Base-by-base conservation (phyloP, 2,888 invertebrate genomes). In the Nineta flava region DNA sequence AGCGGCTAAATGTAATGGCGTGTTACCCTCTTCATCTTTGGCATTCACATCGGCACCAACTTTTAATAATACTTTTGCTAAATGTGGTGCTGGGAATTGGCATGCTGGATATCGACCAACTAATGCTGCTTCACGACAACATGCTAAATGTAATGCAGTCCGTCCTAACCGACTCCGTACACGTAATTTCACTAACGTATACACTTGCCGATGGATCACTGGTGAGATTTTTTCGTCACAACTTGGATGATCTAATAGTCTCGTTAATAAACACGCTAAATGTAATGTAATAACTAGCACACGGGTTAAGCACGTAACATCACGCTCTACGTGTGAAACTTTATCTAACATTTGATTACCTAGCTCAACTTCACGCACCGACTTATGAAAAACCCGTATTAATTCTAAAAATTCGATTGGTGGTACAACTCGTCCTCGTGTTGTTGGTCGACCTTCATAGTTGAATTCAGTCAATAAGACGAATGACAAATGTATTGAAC, bases 221-320 rank as follows among this genome's bases (percentile, higher is more conserved):
- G 78, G 74, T 1, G 68, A 65, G 48, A 65, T 62, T 31, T 65
- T 61, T 31, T 62, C 58, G 38, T 59, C 61, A 35, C 57, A 52
- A 4, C 55, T 59, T 12, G 62, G 59, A 51, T 61, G 60, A 13
- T 77, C 77, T 47, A 81, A 64, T 53, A 81, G 63, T 45, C 79
- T 72, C 9, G 86, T 82, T 62, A 88, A 70, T 47, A 91, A 67
- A 57, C 84, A 86, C 5, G 85, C 85, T 52, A 91, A 70, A 63
- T 93, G 91, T 57, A 94, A 70, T 2, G 88, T 83, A 59, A 92
- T 88, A 46, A 91, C 82, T 55, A 93, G 72, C 47, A 91, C 85
- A 56, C 91, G 76, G 61, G 90, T 88, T 52, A 92, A 72, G 53
- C 87, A 82, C 1, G 81, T 79, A 55, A 77, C 72, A 63, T 92